Evolutionary conservation across 2,888 invertebrate species (phyloP).

Genomic region (Brenthis ino): DNA sequence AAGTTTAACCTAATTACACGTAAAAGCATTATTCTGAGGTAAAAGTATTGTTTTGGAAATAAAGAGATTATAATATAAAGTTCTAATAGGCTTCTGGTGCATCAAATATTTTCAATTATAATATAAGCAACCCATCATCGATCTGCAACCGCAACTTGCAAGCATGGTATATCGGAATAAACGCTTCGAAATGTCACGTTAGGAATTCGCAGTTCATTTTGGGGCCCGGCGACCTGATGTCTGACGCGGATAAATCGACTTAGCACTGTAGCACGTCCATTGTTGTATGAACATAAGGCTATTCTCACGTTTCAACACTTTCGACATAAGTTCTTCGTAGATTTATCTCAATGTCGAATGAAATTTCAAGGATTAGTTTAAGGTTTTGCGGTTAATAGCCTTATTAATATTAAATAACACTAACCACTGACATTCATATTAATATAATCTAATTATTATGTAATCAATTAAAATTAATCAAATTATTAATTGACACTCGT

Average conservation of each 20-base stretch:
- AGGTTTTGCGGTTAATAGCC: conserved; percentile 20
- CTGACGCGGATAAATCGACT: conserved; percentile 35
- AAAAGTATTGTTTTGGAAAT: no score
- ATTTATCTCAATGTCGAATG: conserved; percentile 11
- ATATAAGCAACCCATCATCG: conserved; percentile 3
- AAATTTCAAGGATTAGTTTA: conserved; percentile 17
- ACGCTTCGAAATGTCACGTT: conserved; percentile 34
- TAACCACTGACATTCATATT: background rate
- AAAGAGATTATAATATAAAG: no score
- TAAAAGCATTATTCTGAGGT: no score
- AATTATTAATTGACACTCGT: no score
- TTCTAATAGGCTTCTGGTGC: no score
- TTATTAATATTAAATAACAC: conserved; percentile 25
- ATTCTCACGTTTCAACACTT: conserved; percentile 13
- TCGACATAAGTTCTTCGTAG: conserved; percentile 1
- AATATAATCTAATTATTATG: no score
- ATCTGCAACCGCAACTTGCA: conserved; percentile 14
- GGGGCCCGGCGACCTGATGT: conserved; percentile 38
- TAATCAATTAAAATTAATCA: no score
- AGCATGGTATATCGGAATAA: conserved; percentile 23
- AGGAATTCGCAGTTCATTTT: conserved; percentile 33
- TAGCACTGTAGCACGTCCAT: conserved; percentile 12
- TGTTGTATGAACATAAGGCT: conserved; percentile 20
- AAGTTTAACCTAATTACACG: no score
- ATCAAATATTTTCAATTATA: background rate